Evolutionary conservation across 2,113 vertebrate species (phyloP), one percentile per base, ranked within the genome.

Genomic region (Halcyon malimbica): DNA sequence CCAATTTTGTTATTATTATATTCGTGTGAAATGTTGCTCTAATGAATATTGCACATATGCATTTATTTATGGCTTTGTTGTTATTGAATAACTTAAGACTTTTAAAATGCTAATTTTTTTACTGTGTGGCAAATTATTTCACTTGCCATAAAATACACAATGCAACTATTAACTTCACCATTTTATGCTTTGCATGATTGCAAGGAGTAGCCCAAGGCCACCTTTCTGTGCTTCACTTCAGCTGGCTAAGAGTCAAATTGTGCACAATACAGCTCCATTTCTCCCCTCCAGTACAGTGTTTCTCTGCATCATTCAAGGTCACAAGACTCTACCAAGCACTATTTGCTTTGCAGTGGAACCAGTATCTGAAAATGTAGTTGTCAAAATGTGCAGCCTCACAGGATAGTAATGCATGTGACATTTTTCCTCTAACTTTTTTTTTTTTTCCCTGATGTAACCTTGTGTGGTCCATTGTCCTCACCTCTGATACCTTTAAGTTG

Each of bases 161-260:
- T 54, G 25, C 42, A 62, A 4, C 65, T 74, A 60, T 90, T 90
- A 60, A 60, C 70, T 71, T 93, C 48, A 60, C 42, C 35, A 25
- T 78, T 56, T 78, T 84, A 71, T 79, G 41, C 60, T 84, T 89
- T 75, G 42, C 80, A 44, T 1, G 0, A 31, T 57, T 71, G 29
- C 69, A 93, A 73, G 73, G 67, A 70, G 31, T 96, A 92, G 88
- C 83, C 90, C 41, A 87, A 93, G 94, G 83, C 92, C 57, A 93
- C 53, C 35, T 84, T 89, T 73, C 39, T 0, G 0, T 88, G 86
- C 73, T 78, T 94, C 80, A n/a, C 50, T 84, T 62, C 1, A 83
- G 39, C 76, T 74, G 54, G 37, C 82, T 78, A 8, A 65, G 56
- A 83, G 73, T 78, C 73, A 89, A 77, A 56, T 31, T 56, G 26